These are phyloP conservation scores for Lycia hirtaria DNA, from an alignment of 2,888 invertebrate genomes.

Conservation along the genomic window DNA sequence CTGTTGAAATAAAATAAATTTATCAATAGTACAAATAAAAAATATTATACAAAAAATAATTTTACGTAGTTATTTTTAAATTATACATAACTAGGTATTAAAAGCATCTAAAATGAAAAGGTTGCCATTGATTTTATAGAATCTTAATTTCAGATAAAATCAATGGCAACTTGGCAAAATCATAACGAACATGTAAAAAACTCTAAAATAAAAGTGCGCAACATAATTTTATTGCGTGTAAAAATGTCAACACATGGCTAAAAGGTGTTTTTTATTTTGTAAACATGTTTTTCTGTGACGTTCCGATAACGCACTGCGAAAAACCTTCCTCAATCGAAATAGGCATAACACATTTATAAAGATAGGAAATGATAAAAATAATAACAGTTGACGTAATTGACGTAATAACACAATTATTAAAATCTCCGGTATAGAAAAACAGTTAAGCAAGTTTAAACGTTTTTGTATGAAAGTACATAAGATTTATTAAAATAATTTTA, in stretches of 20 bases:
- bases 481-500: too few relatives aligned
- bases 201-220: slow-evolving; percentile 60
- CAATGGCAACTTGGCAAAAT: slow-evolving; percentile 10
- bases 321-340: slow-evolving; percentile 34
- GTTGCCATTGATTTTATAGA: neutral
- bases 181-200: slow-evolving; percentile 42
- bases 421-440: too few relatives aligned
- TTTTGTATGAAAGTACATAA: too few relatives aligned
- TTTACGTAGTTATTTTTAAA: too few relatives aligned
- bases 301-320: slow-evolving; percentile 34
- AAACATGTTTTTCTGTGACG: slow-evolving; percentile 54
- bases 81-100: too few relatives aligned
- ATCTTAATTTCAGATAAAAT: too few relatives aligned
- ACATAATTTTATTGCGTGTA: slow-evolving; percentile 57
- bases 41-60: too few relatives aligned
- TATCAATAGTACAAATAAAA: too few relatives aligned
- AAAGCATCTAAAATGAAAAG: neutral
- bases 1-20: too few relatives aligned
- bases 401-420: too few relatives aligned
- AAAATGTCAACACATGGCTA: slow-evolving; percentile 59
- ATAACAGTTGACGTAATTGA: slow-evolving; percentile 10
- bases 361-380: slow-evolving; percentile 20
- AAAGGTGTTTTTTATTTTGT: slow-evolving; percentile 54
- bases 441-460: too few relatives aligned
- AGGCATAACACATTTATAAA: slow-evolving; percentile 13